Evolutionary conservation across 1,140 invertebrate species (phyloP).

Genomic region (Brachionus angularis): DNA sequence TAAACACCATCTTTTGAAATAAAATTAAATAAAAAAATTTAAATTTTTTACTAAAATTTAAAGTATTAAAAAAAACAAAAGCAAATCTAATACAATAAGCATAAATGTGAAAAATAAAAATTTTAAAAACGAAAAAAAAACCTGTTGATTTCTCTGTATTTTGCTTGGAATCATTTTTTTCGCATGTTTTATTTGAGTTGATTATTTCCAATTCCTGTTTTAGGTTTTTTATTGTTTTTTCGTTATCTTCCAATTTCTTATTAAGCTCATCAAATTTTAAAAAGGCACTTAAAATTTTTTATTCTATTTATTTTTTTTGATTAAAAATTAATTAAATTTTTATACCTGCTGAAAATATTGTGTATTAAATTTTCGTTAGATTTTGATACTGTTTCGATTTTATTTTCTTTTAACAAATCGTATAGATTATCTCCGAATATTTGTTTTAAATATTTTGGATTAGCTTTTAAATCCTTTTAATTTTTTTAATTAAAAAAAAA

Average conservation of each 20-base stretch:
- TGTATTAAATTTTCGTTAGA: neutral
- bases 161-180: no score
- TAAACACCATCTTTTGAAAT: no score
- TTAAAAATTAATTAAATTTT: neutral
- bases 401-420: no score
- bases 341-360: neutral
- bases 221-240: neutral
- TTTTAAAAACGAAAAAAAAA: no score
- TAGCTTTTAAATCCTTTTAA: conserved; percentile 13
- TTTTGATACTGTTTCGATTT: no score
- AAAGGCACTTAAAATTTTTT: neutral
- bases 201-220: conserved; percentile 21
- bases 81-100: no score
- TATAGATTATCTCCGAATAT: conserved; percentile 28
- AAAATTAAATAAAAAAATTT: no score
- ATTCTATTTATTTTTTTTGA: neutral
- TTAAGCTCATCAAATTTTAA: conserved; percentile 13
- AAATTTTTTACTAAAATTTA: no score
- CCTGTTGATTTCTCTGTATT: no score
- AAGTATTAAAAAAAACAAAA: no score
- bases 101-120: no score
- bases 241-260: neutral
- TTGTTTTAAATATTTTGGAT: conserved; percentile 20
- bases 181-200: no score
- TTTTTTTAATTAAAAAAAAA: neutral